Evolutionary conservation across 2,113 vertebrate genomes (phyloP).

Genomic region (Scalopus aquaticus): DNA sequence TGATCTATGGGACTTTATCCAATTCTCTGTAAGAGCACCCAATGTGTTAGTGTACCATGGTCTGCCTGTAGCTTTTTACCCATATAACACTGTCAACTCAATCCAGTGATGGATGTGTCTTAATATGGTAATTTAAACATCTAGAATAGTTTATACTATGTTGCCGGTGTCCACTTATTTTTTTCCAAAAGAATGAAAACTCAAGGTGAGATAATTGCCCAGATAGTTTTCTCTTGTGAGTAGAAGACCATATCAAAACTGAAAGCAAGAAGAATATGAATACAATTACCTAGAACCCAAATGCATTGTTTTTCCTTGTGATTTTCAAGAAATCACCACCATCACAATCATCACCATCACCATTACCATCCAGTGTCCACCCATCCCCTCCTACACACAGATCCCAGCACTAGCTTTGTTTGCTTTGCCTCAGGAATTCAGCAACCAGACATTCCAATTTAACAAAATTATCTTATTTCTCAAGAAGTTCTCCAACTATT

Average conservation of each 20-base stretch:
- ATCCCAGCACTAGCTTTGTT: neutral
- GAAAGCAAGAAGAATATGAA: neutral
- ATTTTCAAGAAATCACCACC: neutral
- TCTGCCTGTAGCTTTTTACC: neutral
- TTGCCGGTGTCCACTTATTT: neutral
- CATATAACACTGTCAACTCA: neutral
- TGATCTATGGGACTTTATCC: neutral
- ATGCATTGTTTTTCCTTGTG: neutral
- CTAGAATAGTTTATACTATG: neutral
- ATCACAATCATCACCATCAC: neutral
- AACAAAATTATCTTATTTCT: conserved; percentile 45
- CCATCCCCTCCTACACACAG: neutral
- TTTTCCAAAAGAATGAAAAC: conserved; percentile 12
- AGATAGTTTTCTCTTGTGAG: neutral
- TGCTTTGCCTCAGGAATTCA: conserved; percentile 43
- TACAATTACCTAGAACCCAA: neutral
- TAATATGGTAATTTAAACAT: neutral
- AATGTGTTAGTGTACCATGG: neutral
- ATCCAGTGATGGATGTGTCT: neutral
- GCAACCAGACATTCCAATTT: conserved; percentile 41
- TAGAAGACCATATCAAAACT: neutral
- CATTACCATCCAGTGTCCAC: neutral
- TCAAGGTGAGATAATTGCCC: neutral
- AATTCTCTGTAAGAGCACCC: neutral
- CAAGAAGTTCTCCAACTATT: conserved; percentile 22